Evolutionary conservation across 2,113 vertebrate genomes (phyloP), one percentile per base, ranked within the genome.

Genomic region (Epinephelus cyanopodus): DNA sequence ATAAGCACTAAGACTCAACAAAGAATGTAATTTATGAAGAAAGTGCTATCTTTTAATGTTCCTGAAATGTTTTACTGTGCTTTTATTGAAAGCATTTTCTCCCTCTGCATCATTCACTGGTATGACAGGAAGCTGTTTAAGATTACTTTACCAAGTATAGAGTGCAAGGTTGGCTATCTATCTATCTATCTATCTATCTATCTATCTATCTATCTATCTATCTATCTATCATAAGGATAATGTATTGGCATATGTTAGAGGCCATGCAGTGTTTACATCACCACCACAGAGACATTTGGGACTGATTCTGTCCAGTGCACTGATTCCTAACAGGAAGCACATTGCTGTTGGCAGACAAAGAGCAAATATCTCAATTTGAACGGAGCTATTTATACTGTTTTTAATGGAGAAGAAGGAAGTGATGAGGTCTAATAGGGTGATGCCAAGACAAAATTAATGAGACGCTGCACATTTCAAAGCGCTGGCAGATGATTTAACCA

Each of bases 381-480:
- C 47, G 45, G 1, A 69, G 42, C 62, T 57, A 67, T 72, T 68
- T 37, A 64, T 72, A 54, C 52, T n/a, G 39, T 60, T 70, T 58
- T 60, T 42, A 75, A 72, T 47, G 45, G 11, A 45, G 66, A 61
- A 42, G 66, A 67, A 66, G 29, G 64, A 58, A 79, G 70, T 39
- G 37, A 77, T 15, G 39, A 48, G 58, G 33, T 39, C 14, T 64
- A 47, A 37, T 6, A 47, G 39, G 39, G 62, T 1, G 45, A 79
- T 67, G 65, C 88, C 77, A 74, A 58, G 37, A 86, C 61, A 67
- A 54, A 52, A 65, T 50, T 23, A 18, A 54, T 57, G 45, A 82
- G 75, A 68, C 37, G 37, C 9, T 74, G 53, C 45, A 78, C 52
- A 60, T 56, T 77, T 83, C 5, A 74, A 78, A 78, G 48, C 52